Evolutionary conservation across 2,888 invertebrate species (phyloP), one percentile per base, ranked within the genome.

Genomic region (Brachyopa scutellaris): DNA sequence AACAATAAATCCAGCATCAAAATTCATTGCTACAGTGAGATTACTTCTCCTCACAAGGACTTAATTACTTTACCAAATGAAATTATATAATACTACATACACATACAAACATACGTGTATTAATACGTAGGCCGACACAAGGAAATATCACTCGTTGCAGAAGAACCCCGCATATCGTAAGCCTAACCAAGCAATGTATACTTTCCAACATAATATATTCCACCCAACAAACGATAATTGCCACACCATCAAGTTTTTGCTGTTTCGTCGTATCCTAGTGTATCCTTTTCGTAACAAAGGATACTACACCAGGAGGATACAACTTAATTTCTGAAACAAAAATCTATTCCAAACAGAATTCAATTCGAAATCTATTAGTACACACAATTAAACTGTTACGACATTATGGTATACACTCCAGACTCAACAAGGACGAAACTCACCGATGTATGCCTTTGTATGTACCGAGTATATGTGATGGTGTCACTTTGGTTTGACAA

Each of bases 381-480:
- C 17, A 26, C 19, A 29, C 47, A 59, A 59, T 57, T 59, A 69
- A 69, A 57, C 57, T 59, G 47, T 69, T 47, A 36, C 36, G 26
- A 40, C 8, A 49, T 21, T 33, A 57, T 17, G 15, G n/a, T 31
- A n/a, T n/a, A 23, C 40, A 42, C 53, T 40, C 51, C 17, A 45
- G 1, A 8, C 40, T 21, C 29, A 11, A 29, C 57, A 21, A 19
- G 67, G 13, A 36, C 33, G 9, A 9, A 9, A 13, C 13, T 11
- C 9, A 7, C 7, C 29, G 5, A 9, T 23, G 47, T 26, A 9
- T 45, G 11, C 5, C n/a, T 0, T 36, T n/a, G n/a, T 5, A 17
- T 9, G 51, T n/a, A n/a, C n/a, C 31, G 5, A 6, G 8, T 31
- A 8, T 7, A 3, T 29, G 40, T 19, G 33, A 4, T 0, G 7